These are phyloP conservation scores for Reinhardtius hippoglossoides DNA, from an alignment of 2,113 vertebrate genomes.

Conservation along the genomic window DNA sequence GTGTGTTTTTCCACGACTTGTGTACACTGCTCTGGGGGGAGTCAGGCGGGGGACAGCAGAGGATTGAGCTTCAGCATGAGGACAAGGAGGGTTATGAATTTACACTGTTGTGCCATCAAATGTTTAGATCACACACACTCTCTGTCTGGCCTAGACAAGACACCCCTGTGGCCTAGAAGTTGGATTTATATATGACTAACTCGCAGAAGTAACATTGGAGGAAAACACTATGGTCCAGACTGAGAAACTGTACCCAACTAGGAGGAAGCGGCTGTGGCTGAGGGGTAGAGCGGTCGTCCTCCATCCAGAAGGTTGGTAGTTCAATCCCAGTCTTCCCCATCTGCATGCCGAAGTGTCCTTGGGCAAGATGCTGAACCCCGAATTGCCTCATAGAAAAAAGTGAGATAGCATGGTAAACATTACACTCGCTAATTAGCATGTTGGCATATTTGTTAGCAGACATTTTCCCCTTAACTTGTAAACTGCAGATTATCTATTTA, in stretches of 20 bases:
- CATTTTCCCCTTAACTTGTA: no score
- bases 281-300: no score
- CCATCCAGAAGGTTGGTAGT: no score
- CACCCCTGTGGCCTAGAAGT: not conserved
- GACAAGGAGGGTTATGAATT: slow-evolving; percentile 33
- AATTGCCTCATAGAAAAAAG: no score
- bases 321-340: no score
- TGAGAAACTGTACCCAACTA: not conserved
- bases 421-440: no score
- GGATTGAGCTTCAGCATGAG: slow-evolving; percentile 27
- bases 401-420: no score
- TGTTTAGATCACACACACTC: slow-evolving; percentile 22
- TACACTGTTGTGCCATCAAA: slow-evolving; percentile 16
- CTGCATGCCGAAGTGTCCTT: no score
- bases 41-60: slow-evolving; percentile 42
- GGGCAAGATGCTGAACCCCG: no score
- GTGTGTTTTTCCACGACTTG: not conserved
- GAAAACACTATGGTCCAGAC: not conserved
- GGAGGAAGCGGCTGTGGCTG: no score
- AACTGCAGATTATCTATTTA: no score
- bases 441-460: no score
- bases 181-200: not conserved
- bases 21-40: slow-evolving; percentile 37
- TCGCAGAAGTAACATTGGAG: not conserved
- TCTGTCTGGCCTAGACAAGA: not conserved